These are phyloP conservation scores for Nicator chloris DNA, from an alignment of 2,113 vertebrate genomes.

Conservation along the genomic window DNA sequence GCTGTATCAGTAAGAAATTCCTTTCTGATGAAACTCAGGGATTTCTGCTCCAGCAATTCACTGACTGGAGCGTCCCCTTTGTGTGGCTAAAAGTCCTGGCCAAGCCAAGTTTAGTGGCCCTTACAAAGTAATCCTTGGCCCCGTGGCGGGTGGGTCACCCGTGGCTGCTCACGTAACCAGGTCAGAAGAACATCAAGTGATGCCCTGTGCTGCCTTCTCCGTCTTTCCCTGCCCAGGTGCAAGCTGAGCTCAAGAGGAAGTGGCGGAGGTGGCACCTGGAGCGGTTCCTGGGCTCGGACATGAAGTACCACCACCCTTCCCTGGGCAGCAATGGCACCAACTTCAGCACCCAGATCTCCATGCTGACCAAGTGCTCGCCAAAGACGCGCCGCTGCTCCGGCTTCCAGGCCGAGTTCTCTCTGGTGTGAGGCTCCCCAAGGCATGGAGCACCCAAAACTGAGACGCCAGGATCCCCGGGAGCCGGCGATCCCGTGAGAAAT, in stretches of 20 bases:
- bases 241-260: constrained; percentile 92
- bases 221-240: constrained; percentile 76
- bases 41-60: background rate
- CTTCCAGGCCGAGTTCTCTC: constrained; percentile 84
- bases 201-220: background rate
- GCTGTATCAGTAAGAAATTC: background rate
- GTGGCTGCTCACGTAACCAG: background rate
- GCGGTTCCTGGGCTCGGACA: constrained; percentile 80
- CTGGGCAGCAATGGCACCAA: constrained; percentile 89
- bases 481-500: background rate
- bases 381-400: constrained; percentile 77
- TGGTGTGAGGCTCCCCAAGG: constrained; percentile 70
- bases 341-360: constrained; percentile 94
- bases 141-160: accelerated
- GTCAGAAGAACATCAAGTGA: background rate
- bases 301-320: constrained; percentile 88
- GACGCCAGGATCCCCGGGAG: background rate
- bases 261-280: constrained; percentile 94
- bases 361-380: constrained; percentile 90
- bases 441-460: background rate
- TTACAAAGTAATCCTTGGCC: background rate
- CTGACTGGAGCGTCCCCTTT: background rate
- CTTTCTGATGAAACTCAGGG: background rate
- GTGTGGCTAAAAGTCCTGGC: background rate
- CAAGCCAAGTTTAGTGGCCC: background rate